Evolutionary conservation across 2,797 vertebrate genomes (phyloP).

Genomic region (Gambusia yucatana): DNA sequence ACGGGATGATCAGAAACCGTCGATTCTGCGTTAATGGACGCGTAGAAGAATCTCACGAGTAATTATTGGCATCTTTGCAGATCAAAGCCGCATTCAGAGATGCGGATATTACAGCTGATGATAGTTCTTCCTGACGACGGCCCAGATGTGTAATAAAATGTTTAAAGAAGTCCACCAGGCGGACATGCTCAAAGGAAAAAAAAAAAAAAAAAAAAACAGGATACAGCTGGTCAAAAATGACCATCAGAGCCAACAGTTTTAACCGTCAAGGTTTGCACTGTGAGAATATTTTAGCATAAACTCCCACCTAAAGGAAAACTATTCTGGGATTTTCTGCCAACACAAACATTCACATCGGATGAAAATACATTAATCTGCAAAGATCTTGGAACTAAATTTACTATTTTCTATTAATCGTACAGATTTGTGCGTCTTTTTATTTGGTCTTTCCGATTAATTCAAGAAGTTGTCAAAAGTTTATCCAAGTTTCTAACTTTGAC

Average conservation of each 20-base stretch:
- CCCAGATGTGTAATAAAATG: slow-evolving; percentile 69
- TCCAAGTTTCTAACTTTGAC: neutral
- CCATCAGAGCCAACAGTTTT: slow-evolving; percentile 34
- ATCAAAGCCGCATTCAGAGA: slow-evolving; percentile 58
- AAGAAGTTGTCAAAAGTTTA: neutral
- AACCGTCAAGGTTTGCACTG: slow-evolving; percentile 12
- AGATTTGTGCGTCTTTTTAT: neutral
- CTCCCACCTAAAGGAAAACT: neutral
- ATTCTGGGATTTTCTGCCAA: neutral
- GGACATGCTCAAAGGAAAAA: slow-evolving; percentile 66
- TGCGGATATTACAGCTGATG: slow-evolving; percentile 24
- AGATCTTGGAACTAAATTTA: neutral
- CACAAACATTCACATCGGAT: neutral
- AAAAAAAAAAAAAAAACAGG: slow-evolving; percentile 64
- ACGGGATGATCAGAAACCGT: slow-evolving; percentile 13
- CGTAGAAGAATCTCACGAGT: slow-evolving; percentile 14
- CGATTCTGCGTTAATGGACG: slow-evolving; percentile 2
- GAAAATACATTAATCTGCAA: neutral
- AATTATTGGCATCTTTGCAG: slow-evolving; percentile 21
- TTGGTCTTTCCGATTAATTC: neutral
- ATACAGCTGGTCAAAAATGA: slow-evolving; percentile 77
- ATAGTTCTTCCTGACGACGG: slow-evolving; percentile 71
- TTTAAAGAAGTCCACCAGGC: slow-evolving; percentile 60
- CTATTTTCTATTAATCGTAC: neutral
- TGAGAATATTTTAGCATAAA: slow-evolving; percentile 16